Percentiles rank a stretch among this genome's conserved stretches.
Conservation (phyloP, 2,113 vertebrate genomes). For the Calonectris borealis region DNA sequence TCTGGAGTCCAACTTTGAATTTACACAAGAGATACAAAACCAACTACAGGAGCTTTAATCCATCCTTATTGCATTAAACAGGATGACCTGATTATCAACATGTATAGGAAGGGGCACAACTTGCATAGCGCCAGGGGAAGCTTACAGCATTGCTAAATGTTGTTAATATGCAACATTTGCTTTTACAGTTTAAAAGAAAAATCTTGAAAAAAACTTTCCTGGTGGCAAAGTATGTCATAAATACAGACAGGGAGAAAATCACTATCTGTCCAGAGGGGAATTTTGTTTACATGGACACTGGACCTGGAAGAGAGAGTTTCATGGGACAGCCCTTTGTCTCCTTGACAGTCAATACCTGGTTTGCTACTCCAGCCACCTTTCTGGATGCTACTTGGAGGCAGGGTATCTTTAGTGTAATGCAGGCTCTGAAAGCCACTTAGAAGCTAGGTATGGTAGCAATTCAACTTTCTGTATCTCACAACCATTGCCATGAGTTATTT, state of each 20-base stretch:
- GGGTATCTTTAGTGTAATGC: background rate
- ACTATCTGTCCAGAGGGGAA: background rate
- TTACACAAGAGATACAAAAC: background rate
- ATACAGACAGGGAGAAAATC: background rate
- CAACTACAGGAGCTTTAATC: background rate
- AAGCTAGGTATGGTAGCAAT: background rate
- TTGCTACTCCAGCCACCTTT: background rate
- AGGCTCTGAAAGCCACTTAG: background rate
- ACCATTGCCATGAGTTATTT: background rate
- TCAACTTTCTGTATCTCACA: background rate
- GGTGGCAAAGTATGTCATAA: background rate
- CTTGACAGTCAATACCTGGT: fast-evolving
- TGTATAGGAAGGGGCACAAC: background rate
- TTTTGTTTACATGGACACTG: background rate
- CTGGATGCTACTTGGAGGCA: background rate
- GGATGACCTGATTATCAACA: background rate
- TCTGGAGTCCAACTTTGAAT: background rate
- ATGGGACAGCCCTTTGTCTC: background rate
- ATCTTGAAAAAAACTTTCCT: background rate
- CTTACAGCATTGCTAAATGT: background rate
- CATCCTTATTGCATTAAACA: background rate
- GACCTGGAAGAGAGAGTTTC: background rate
- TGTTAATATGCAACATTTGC: background rate
- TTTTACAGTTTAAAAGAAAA: background rate
- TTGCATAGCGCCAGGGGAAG: background rate